Conservation (phyloP, 2,888 invertebrate species). For the Phaonia tiefii region DNA sequence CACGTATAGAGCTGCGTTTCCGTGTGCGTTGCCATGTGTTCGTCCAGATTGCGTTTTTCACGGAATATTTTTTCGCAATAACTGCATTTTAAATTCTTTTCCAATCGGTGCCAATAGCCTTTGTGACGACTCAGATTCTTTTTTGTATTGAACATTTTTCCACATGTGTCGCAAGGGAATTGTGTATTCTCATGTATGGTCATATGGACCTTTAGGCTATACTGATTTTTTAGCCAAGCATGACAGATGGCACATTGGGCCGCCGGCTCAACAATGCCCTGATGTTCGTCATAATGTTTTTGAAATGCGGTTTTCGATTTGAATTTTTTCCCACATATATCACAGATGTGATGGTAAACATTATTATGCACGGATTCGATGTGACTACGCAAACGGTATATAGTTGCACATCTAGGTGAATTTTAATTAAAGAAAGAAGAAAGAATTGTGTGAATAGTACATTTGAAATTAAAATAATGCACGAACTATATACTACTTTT, state of each 20-base stretch:
- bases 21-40: conserved; percentile 77
- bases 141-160: conserved; percentile 70
- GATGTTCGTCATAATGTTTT: conserved; percentile 75
- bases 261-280: conserved; percentile 75
- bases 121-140: conserved; percentile 75
- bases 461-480: conserved; percentile 7
- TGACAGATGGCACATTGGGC: conserved; percentile 74
- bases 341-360: conserved; percentile 75
- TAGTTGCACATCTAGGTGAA: conserved; percentile 72
- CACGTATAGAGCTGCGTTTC: conserved; percentile 76
- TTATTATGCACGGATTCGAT: conserved; percentile 77
- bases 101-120: conserved; percentile 74
- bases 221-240: conserved; percentile 76
- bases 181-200: conserved; percentile 65
- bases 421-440: conserved; percentile 50
- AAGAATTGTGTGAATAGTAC: neutral
- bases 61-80: conserved; percentile 77
- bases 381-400: conserved; percentile 74
- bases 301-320: conserved; percentile 77
- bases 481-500: neutral
- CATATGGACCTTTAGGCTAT: conserved; percentile 69
- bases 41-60: conserved; percentile 75
- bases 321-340: conserved; percentile 77
- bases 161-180: conserved; percentile 68
- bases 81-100: conserved; percentile 73